Conservation (phyloP, 2,113 vertebrate genomes). For the Jaculus jaculus region DNA sequence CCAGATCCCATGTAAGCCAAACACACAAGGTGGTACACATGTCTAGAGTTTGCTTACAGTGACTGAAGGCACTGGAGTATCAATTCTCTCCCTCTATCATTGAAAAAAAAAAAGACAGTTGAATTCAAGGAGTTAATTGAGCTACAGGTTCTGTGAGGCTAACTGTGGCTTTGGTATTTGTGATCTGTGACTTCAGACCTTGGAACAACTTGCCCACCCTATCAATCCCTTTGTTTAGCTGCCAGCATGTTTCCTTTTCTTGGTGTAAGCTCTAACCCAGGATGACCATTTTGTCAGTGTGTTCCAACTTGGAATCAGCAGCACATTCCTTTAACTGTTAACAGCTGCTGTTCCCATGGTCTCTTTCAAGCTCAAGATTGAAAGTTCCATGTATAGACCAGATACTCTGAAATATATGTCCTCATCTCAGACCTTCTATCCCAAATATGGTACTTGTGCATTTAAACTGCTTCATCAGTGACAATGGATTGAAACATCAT, state of each 20-base stretch:
- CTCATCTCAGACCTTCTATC: not conserved
- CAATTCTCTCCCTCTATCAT: too few species aligned
- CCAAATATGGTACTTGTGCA: not conserved
- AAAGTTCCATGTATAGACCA: not conserved
- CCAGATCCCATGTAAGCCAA: too few species aligned
- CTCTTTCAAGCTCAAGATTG: not conserved
- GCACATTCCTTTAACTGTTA: not conserved
- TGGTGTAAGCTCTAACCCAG: not conserved
- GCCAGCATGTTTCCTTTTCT: not conserved
- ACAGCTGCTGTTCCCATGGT: not conserved
- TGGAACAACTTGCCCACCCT: not conserved
- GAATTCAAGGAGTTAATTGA: constrained; percentile 15
- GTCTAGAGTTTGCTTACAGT: too few species aligned
- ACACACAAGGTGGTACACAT: too few species aligned
- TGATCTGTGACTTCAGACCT: not conserved
- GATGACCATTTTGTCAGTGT: not conserved
- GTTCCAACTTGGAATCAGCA: not conserved
- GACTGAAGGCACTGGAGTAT: too few species aligned
- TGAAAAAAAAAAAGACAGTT: too few species aligned
- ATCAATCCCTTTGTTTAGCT: not conserved
- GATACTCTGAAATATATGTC: not conserved
- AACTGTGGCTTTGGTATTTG: not conserved
- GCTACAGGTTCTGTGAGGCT: not conserved
- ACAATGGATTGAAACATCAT: not conserved
- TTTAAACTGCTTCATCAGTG: not conserved